Percentiles rank a stretch among this genome's conserved stretches.
These are phyloP conservation scores for Scaptomyza flava DNA, from an alignment of 2,888 invertebrate genomes.

Conservation along the genomic window DNA sequence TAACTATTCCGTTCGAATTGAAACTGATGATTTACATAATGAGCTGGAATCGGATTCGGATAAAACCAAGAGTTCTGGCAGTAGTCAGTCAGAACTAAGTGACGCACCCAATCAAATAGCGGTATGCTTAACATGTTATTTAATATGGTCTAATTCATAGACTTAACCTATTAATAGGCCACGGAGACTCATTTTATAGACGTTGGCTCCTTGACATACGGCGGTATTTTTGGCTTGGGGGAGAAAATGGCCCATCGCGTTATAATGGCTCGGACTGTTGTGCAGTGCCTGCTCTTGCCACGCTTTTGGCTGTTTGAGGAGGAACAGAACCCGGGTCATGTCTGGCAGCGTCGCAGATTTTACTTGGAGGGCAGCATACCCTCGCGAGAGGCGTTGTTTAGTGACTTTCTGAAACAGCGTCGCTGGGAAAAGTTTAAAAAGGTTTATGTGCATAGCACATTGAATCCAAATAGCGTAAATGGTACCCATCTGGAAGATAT, in stretches of 20 bases:
- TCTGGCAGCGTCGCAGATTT: conserved; percentile 82
- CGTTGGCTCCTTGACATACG: conserved; percentile 81
- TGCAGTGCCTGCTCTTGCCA: conserved; percentile 89
- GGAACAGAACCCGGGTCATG: conserved; percentile 82
- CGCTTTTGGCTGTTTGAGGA: conserved; percentile 89
- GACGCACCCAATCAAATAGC: background rate
- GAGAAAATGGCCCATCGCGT: conserved; percentile 89
- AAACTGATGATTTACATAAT: background rate
- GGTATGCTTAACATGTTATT: background rate
- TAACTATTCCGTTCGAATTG: conserved; percentile 3
- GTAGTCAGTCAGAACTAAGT: background rate
- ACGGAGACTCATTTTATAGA: conserved; percentile 82
- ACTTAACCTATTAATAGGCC: conserved; percentile 5
- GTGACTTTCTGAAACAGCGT: conserved; percentile 78
- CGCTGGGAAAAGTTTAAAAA: conserved; percentile 81
- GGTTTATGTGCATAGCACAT: conserved; percentile 64
- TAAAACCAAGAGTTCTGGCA: background rate
- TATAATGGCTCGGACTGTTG: conserved; percentile 88
- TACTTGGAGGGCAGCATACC: conserved; percentile 81
- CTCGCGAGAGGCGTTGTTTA: conserved; percentile 78
- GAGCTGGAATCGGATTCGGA: background rate
- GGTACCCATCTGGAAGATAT: conserved; percentile 81
- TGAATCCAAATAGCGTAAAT: conserved; percentile 60
- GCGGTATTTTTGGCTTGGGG: conserved; percentile 88
- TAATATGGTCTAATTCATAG: background rate